Base-by-base conservation (phyloP, 1,140 invertebrate genomes). In the Tetraneura akinire region DNA sequence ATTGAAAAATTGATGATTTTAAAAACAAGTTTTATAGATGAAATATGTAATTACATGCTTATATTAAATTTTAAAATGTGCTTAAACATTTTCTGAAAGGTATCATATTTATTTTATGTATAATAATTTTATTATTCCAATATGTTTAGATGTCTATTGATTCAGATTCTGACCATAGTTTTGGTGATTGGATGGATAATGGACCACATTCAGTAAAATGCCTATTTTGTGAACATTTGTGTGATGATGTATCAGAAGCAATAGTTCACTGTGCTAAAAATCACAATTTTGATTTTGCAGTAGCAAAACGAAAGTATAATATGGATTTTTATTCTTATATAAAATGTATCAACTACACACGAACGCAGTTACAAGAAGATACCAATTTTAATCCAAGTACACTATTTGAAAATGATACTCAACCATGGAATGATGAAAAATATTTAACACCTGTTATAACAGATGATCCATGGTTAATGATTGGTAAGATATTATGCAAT, bases 321-420 rank as follows among this genome's bases (percentile, higher is more conserved):
- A 90, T 96, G 87, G 94, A 96, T 84, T 91, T 91, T 83, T 94
- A 95, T 86, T 91, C 90, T 0, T 96, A 92, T 82, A 95, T 96
- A 23, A 95, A 94, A 85, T 86, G 96, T 82, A 91, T 97, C 16
- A 97, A 97, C 87, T 97, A 91, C 84, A 92, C 96, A 73, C 89
- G 94, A 29, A 60, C 16, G 42, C 51, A 8, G 26, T 4, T 74
- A 32, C 37, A 60, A 83, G 87, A 86, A 42, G 87, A 78, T 62
- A 55, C 62, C 90, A 73, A 90, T 90, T 83, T 84, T 90, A 23
- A 86, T 83, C n/a, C 86, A 88, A 49, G 85, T 90, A 55, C 86
- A 42, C 23, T 57, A 8, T 70, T 80, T 80, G 47, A 68, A 80
- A 13, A 0, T 29, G 70, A 74, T 11, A 0, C 80, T 47, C 85